Evolutionary conservation across 2,113 vertebrate genomes (phyloP), one percentile per base, ranked within the genome.

Genomic region (Protomyctophum bolini): DNA sequence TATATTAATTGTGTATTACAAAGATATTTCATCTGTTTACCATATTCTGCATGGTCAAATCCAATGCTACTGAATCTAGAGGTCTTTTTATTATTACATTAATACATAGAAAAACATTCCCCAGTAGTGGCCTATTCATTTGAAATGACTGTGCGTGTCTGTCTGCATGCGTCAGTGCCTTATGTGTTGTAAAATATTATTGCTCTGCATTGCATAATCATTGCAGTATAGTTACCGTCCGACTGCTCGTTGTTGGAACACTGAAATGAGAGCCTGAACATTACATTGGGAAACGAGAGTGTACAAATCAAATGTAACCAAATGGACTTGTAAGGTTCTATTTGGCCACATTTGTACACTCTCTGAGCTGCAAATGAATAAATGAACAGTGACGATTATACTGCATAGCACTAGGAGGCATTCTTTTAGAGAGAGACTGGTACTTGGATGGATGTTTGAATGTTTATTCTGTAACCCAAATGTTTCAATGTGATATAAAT

Each of bases 131-230:
- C 12, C 50, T 12, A 15, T 63, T 82, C 60, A 67, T 63, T 75
- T 76, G 65, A 15, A 72, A 77, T 64, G 76, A 62, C 10, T 54
- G 51, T n/a, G 51, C 6, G 6, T 12, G 10, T n/a, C 2, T 54
- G 51, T 54, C 10, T 11, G 51, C 76, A 70, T 79, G 77, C 33
- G 33, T 41, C 33, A 41, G 5, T 41, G 33, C 33, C 33, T 41
- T 41, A 41, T 64, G 75, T 72, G 54, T 33, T 54, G 60, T 62
- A 50, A 78, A 84, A 75, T 78, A 63, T 55, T 64, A 75, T 82
- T 88, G 73, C 83, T 70, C 69, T 4, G 63, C 70, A 75, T 86
- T 88, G 65, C 82, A 69, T 84, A 80, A 83, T 79, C 55, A 80
- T 87, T 85, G 79, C 86, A 84, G 72, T 66, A 21, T 21, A 69